phyloP scores from a whole-genome alignment of 2,888 invertebrate genomes.

The Galerucella nymphaeae region DNA sequence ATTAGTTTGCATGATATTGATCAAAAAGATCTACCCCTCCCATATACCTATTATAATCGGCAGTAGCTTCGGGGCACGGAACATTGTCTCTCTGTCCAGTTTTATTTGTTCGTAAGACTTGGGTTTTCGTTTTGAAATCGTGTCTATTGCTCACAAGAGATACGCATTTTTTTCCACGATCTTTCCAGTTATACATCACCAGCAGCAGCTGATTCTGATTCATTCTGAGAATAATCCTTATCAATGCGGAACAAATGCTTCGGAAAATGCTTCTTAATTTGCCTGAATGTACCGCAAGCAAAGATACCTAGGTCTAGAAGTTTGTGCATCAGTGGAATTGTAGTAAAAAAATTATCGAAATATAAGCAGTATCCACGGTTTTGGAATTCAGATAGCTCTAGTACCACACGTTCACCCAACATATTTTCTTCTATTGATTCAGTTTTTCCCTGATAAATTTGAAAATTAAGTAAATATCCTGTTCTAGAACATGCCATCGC shows the following conservation, averaged over 20 bases:
- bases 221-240: no score
- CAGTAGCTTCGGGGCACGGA: no score
- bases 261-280: no score
- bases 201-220: neutral
- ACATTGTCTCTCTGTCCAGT: neutral
- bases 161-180: constrained; percentile 15
- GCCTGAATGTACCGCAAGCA: no score
- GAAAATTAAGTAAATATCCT: neutral
- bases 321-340: no score
- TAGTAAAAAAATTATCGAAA: no score
- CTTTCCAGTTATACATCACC: constrained; percentile 17
- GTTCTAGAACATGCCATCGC: constrained; percentile 2
- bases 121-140: neutral
- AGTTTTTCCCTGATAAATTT: neutral
- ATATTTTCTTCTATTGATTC: neutral
- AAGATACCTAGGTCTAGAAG: no score
- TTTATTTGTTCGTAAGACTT: constrained; percentile 7
- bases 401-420: constrained; percentile 16
- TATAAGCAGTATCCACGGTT: neutral
- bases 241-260: no score
- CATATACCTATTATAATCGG: no score
- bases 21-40: no score
- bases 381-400: neutral
- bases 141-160: neutral
- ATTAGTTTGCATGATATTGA: no score